Evolutionary conservation across 2,113 vertebrate genomes (phyloP).

Genomic region (Peromyscus maniculatus): DNA sequence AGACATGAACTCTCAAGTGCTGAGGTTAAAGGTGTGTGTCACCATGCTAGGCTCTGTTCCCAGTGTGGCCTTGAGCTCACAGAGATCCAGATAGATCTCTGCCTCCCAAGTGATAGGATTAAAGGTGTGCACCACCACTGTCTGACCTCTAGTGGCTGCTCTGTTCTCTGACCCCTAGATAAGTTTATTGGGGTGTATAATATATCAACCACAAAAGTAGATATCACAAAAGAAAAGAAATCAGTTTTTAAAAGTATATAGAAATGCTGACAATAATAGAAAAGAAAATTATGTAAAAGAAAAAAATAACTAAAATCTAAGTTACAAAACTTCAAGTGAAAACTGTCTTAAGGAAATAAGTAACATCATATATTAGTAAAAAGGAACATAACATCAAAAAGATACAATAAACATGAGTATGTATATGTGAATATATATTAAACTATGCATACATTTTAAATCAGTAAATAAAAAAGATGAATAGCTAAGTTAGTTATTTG

Average conservation of each 20-base stretch:
- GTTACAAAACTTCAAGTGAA: not conserved
- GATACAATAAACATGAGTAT: not conserved
- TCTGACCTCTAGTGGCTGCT: too few relatives aligned
- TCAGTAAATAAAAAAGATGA: constrained; percentile 31
- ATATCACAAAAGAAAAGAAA: not conserved
- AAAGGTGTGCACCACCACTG: too few relatives aligned
- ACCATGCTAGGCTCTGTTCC: too few relatives aligned
- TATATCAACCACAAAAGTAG: not conserved
- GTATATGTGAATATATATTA: not conserved
- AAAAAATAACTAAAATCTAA: not conserved
- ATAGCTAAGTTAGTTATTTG: constrained; percentile 27
- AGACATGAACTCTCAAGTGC: too few relatives aligned
- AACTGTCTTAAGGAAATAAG: not conserved
- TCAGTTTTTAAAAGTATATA: not conserved
- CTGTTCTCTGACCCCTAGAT: too few relatives aligned
- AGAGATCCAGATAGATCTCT: too few relatives aligned
- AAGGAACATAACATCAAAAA: not conserved
- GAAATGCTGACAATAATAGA: not conserved
- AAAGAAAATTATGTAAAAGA: not conserved
- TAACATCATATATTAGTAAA: not conserved
- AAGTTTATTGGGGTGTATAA: too few relatives aligned
- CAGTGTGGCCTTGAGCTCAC: too few relatives aligned
- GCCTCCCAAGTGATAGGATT: too few relatives aligned
- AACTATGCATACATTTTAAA: not conserved
- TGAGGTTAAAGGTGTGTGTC: too few relatives aligned